phyloP scores from a whole-genome alignment of 2,888 invertebrate species.

The Nomada fabriciana region DNA sequence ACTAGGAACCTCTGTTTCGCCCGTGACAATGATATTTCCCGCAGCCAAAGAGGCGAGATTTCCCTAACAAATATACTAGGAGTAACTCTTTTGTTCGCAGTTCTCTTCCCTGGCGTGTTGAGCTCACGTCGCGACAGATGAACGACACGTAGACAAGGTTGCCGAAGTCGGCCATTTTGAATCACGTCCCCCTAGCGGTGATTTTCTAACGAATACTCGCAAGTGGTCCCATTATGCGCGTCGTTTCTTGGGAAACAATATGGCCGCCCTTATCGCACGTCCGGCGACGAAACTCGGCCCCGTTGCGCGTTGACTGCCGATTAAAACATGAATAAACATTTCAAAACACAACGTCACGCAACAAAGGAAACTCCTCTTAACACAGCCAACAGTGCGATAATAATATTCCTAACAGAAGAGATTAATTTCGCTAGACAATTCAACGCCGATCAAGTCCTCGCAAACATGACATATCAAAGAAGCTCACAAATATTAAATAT shows the following conservation, averaged over 20 bases:
- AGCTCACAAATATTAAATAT: neutral
- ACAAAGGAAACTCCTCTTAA: conserved; percentile 34
- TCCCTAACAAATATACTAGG: neutral
- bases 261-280: conserved; percentile 37
- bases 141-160: conserved; percentile 5
- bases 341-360: conserved; percentile 49
- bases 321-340: conserved; percentile 51
- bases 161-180: neutral
- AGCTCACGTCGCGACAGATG: neutral
- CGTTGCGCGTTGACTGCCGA: conserved; percentile 44
- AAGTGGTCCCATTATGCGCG: conserved; percentile 60
- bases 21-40: conserved; percentile 2
- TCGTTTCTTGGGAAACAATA: conserved; percentile 42
- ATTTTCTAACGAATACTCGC: conserved; percentile 43
- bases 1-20: conserved; percentile 42
- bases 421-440: conserved; percentile 23
- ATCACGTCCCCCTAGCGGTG: conserved; percentile 17
- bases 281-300: conserved; percentile 40
- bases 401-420: conserved; percentile 30
- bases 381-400: conserved; percentile 38
- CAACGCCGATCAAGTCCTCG: conserved; percentile 1
- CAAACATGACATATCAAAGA: neutral
- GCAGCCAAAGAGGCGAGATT: conserved; percentile 31
- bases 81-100: neutral
- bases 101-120: conserved; percentile 8